Percentiles rank a stretch among this genome's conserved stretches.
Conservation (phyloP, 1,140 invertebrate species). For the Galendromus occidentalis region DNA sequence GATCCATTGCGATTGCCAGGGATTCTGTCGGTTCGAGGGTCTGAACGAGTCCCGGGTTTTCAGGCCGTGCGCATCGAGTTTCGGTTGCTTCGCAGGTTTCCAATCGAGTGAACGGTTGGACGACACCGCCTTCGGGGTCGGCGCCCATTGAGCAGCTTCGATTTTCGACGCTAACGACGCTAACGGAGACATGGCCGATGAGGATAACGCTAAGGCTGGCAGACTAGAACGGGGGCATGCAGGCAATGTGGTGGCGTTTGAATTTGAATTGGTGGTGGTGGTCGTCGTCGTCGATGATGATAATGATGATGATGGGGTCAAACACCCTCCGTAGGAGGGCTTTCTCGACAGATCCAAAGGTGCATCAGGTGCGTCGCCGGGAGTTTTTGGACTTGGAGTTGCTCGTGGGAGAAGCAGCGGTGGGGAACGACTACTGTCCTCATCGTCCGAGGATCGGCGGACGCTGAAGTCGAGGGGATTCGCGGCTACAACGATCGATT, state of each 20-base stretch:
- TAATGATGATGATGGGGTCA: neutral
- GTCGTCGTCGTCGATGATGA: too few species aligned
- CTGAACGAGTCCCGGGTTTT: constrained; percentile 31
- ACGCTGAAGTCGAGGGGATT: constrained; percentile 7
- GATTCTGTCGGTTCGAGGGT: constrained; percentile 23
- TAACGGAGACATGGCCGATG: neutral
- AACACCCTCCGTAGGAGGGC: neutral
- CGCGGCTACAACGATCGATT: neutral
- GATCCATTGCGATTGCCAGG: constrained; percentile 85
- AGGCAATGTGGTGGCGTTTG: neutral
- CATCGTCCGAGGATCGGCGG: neutral
- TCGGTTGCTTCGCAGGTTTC: constrained; percentile 7
- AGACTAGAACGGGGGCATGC: neutral
- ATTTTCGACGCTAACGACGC: neutral
- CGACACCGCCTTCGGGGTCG: neutral
- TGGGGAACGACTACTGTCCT: neutral
- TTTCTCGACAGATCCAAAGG: constrained; percentile 8
- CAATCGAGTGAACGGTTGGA: neutral
- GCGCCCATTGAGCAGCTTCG: constrained; percentile 3
- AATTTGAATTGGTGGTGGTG: too few species aligned
- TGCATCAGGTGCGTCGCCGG: neutral
- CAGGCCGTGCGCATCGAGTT: constrained; percentile 3
- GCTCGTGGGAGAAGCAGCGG: neutral
- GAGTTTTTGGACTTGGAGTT: neutral
- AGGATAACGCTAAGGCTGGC: neutral